Base-by-base conservation (phyloP, 1,140 invertebrate species). In the Cyrtorhinus lividipennis region DNA sequence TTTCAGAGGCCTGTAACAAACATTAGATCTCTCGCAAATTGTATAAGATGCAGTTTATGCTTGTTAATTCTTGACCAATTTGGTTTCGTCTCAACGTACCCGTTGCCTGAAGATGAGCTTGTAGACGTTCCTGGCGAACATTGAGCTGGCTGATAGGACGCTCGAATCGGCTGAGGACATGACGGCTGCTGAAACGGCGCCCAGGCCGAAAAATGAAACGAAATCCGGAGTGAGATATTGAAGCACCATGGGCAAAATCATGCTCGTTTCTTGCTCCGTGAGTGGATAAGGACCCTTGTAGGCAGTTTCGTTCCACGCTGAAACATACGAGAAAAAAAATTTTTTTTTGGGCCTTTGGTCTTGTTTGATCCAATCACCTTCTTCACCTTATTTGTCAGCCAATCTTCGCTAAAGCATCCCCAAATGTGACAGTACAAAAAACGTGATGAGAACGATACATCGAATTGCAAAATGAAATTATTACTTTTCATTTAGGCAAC, bases 91-190 rank as follows among this genome's bases (percentile, higher is more conserved):
- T n/a, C n/a, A n/a, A n/a, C n/a, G 78, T 72, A 88, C 86, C 74
- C 87, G 84, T 76, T 94, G 92, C 66, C 93, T 78, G 77, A 98
- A 95, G 71, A 97, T 92, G 70, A 95, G 80, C 77, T 92, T 95
- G 80, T 97, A 98, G 64, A 98, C 89, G 74, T 98, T 98, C 71
- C 93, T 83, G 60, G 95, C 93, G 74, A 98, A 98, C 95, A 98
- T 98, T 18, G 93, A 95, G 65, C 90, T 90, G 1, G 95, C 95
- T 18, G 92, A 95, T 10, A 98, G 80, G 24, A 98, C 90, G 65
- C 93, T 96, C 44, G 95, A 98, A 74, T 98, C 95, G 0, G 95
- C 94, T 1, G 95, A 98, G 25, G 93, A 97, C 95, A 98, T 97
- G 24, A 97, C 94, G 12, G 95, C 94, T 1, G 95, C 95, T 0